Base-by-base conservation (phyloP, 1,140 invertebrate genomes). In the Tetranychus urticae region DNA sequence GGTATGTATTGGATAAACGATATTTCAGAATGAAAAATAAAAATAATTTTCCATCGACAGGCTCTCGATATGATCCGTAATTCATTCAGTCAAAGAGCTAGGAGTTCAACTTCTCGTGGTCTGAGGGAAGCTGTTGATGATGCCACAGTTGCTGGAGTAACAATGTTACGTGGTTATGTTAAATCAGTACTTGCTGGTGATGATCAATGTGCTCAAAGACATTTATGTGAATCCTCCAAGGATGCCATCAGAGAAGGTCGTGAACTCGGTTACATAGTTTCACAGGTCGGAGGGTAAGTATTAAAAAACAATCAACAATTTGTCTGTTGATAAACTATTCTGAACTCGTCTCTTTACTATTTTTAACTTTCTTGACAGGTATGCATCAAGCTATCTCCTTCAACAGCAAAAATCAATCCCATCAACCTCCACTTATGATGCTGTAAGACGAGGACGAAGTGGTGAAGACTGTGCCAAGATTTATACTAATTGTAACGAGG, bases 251-350 rank as follows among this genome's bases (percentile, higher is more conserved):
- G 77, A 10, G 85, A 88, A 68, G 81, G 85, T 58, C 74, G 76
- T 60, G 84, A 85, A 66, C 80, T 81, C 63, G 85, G 82, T 64
- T 83, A 84, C 66, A 80, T 90, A 58, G 88, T 89, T 79, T 90
- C 88, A 68, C 86, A 90, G 75, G 75, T 91, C 65, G 86, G 86
- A 83, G 85, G 86, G 87, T 92, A 76, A 85, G 85, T 82, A 39
- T 48, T 6, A 54, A 8, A 2, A 10, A 12, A 58, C 39, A 36
- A 8, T 58, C 0, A 23, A 23, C 23, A 23, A 0, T 23, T 23
- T 0, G 0, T 23, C 23, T 23, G 23, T 23, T 23, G 23, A 23
- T 23, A 23, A 23, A 23, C 23, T 23, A 23, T 23, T 23, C 23
- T 23, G 23, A 23, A 23, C 23, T 23, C 23, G 23, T 23, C 23